These are phyloP conservation scores for Heterocephalus glaber DNA, from an alignment of 2,113 vertebrate species.

Conservation along the genomic window DNA sequence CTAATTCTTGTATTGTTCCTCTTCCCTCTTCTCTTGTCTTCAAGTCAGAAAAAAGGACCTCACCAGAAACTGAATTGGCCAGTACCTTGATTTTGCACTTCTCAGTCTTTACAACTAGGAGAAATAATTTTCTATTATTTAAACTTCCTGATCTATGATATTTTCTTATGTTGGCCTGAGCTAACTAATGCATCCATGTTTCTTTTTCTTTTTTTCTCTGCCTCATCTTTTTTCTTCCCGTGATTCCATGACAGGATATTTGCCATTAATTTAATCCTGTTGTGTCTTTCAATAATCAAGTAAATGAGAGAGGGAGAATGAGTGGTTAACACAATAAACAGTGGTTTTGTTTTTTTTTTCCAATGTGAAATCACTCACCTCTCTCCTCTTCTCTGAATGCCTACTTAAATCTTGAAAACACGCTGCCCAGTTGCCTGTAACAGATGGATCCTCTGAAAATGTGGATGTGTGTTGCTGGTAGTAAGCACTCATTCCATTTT, in stretches of 20 bases:
- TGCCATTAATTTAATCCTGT: background rate
- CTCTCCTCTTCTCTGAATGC: background rate
- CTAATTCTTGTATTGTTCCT: background rate
- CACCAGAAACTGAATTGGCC: background rate
- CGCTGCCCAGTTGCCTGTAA: background rate
- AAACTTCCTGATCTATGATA: background rate
- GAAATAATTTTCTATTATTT: background rate
- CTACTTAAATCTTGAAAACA: constrained; percentile 29
- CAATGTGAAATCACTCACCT: background rate
- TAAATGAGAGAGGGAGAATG: background rate
- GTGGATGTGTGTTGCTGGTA: background rate
- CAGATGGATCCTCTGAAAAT: background rate
- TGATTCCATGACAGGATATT: background rate
- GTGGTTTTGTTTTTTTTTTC: background rate
- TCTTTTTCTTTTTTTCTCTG: background rate
- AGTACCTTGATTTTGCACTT: background rate
- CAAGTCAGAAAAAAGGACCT: background rate
- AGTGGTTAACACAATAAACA: background rate
- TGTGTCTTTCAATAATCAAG: background rate
- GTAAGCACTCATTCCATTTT: background rate
- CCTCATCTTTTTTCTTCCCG: background rate
- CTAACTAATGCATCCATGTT: background rate
- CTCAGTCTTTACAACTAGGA: background rate
- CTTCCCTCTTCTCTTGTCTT: background rate
- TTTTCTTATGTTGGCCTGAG: background rate